Conservation (phyloP, 2,797 vertebrate genomes). For the Simalia tracyae region DNA sequence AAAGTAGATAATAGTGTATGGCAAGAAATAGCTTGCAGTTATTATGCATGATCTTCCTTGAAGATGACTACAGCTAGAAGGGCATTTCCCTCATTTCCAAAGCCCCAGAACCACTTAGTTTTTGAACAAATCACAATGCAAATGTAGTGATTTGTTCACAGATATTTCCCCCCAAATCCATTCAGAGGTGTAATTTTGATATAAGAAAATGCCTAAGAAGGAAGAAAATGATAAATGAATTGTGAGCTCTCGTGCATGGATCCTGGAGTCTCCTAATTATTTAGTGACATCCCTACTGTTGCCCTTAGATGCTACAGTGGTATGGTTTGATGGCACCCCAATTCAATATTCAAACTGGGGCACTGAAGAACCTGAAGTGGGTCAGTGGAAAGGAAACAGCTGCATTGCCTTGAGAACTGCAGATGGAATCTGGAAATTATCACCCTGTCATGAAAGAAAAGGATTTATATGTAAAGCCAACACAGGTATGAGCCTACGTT, state of each 20-base stretch:
- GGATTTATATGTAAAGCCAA: conserved; percentile 89
- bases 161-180: not conserved
- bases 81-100: not conserved
- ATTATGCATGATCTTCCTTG: not conserved
- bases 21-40: not conserved
- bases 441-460: conserved; percentile 76
- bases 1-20: not conserved
- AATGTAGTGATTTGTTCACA: not conserved
- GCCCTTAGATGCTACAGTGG: conserved; percentile 76
- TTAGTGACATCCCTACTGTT: conserved; percentile 36
- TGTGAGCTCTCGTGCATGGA: not conserved
- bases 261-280: not conserved
- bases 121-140: not conserved
- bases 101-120: not conserved
- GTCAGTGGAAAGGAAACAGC: conserved; percentile 69
- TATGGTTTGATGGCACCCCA: conserved; percentile 84
- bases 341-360: conserved; percentile 87
- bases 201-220: not conserved
- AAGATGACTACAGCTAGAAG: not conserved
- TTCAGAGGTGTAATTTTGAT: not conserved
- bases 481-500: conserved; percentile 72
- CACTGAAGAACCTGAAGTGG: conserved; percentile 76
- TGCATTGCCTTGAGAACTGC: conserved; percentile 79
- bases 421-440: conserved; percentile 83
- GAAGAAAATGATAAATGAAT: not conserved